Evolutionary conservation across 35 echinoderm and acorn worm species (phyloP).

Genomic region (Hemicentrotus pulcherrimus): DNA sequence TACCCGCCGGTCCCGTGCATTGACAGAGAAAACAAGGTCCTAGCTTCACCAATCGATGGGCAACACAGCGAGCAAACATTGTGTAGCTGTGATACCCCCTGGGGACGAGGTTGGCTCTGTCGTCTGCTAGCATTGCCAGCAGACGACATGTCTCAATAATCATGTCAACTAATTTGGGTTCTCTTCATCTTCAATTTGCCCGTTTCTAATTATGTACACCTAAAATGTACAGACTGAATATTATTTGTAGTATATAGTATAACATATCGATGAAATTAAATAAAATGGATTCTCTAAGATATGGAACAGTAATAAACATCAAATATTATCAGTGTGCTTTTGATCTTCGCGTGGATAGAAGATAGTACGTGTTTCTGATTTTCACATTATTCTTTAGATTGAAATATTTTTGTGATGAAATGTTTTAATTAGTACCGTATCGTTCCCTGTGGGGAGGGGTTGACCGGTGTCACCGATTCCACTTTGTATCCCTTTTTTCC

Average conservation of each 20-base stretch:
- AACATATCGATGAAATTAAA: too few relatives aligned
- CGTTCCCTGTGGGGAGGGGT: neutral
- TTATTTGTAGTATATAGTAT: too few relatives aligned
- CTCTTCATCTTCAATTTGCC: neutral
- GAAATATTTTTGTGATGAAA: neutral
- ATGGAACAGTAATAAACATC: too few relatives aligned
- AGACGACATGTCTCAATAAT: slow-evolving; percentile 4
- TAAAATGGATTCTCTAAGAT: too few relatives aligned
- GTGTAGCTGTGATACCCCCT: slow-evolving; percentile 31
- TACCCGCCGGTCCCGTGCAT: slow-evolving; percentile 29
- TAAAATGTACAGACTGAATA: too few relatives aligned
- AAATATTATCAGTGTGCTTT: too few relatives aligned
- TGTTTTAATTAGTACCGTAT: neutral
- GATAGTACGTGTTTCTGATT: neutral
- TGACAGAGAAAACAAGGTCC: slow-evolving; percentile 43
- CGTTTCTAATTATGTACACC: neutral
- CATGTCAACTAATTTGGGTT: neutral
- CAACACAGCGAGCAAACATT: slow-evolving; percentile 50
- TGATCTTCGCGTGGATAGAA: neutral
- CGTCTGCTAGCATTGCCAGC: neutral
- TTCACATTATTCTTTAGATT: neutral
- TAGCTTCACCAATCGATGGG: neutral
- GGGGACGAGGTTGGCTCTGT: slow-evolving; percentile 33
- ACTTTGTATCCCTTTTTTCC: neutral
- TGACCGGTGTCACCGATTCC: neutral